A percentile compares a stretch with the other conserved stretches of the same genome.
These are phyloP conservation scores for Aporrectodea caliginosa DNA, from an alignment of 1,140 invertebrate species.

Conservation along the genomic window DNA sequence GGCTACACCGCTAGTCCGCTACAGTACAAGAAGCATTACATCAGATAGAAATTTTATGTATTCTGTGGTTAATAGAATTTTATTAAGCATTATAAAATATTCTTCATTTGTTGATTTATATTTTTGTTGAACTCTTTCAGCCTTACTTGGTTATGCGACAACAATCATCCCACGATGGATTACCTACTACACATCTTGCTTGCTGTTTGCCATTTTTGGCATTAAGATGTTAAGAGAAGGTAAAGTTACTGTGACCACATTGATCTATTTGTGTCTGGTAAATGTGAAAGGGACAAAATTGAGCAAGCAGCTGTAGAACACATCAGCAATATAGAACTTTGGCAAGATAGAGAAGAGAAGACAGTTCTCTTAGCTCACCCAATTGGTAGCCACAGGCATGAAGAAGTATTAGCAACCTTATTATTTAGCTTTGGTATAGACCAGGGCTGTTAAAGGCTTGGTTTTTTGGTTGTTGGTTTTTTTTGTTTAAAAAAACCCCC, in stretches of 20 bases:
- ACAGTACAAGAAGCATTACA: too few species aligned
- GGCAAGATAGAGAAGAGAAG: not conserved
- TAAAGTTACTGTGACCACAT: conserved; percentile 33
- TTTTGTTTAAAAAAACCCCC: too few species aligned
- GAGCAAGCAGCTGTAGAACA: not conserved
- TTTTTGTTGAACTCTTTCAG: conserved; percentile 38
- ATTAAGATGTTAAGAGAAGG: conserved; percentile 95
- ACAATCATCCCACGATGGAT: conserved; percentile 84
- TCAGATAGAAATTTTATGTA: too few species aligned
- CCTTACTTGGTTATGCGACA: conserved; percentile 81
- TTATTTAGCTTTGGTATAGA: too few species aligned
- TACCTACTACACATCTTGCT: conserved; percentile 92
- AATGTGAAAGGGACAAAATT: not conserved
- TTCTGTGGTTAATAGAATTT: too few species aligned
- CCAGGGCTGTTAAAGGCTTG: too few species aligned
- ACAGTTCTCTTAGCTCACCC: not conserved
- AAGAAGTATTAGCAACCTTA: too few species aligned
- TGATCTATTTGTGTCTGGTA: not conserved
- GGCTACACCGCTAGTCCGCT: too few species aligned
- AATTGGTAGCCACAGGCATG: not conserved
- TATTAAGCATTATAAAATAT: conserved; percentile 7
- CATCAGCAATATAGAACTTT: too few species aligned
- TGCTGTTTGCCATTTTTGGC: conserved; percentile 92
- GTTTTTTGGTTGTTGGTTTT: too few species aligned
- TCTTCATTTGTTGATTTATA: not conserved